Evolutionary conservation across 2,797 vertebrate species (phyloP).

Genomic region (Sardinella longiceps): DNA sequence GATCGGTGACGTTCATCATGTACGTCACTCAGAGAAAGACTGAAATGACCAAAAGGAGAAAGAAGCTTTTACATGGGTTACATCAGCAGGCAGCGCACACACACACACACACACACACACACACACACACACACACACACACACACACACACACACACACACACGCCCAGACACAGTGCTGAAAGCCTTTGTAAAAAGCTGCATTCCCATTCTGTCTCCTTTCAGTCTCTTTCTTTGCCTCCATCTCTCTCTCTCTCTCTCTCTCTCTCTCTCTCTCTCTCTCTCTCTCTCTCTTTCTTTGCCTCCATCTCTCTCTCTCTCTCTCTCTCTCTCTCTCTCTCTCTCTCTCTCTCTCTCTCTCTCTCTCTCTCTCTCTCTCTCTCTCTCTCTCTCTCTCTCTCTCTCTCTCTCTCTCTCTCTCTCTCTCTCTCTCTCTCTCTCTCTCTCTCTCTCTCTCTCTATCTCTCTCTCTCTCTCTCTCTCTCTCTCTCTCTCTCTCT

Average conservation of each 20-base stretch:
- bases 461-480: not conserved
- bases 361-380: not conserved
- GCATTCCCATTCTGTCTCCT: too few species aligned
- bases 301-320: not conserved
- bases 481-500: not conserved
- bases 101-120: too few species aligned
- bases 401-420: not conserved
- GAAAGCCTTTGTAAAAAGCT: too few species aligned
- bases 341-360: constrained; percentile 25
- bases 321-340: constrained; percentile 2
- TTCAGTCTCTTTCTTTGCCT: not conserved
- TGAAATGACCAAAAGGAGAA: not conserved
- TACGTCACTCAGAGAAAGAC: not conserved
- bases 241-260: not conserved
- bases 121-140: not conserved
- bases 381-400: not conserved
- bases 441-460: not conserved
- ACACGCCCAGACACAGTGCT: not conserved
- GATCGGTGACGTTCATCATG: too few species aligned
- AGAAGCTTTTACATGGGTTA: not conserved
- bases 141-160: not conserved
- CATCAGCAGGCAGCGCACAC: too few species aligned
- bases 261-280: not conserved
- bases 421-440: not conserved
- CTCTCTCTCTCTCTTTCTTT: not conserved